Evolutionary conservation across 2,113 vertebrate species (phyloP).

Genomic region (Formicarius rufipectus): DNA sequence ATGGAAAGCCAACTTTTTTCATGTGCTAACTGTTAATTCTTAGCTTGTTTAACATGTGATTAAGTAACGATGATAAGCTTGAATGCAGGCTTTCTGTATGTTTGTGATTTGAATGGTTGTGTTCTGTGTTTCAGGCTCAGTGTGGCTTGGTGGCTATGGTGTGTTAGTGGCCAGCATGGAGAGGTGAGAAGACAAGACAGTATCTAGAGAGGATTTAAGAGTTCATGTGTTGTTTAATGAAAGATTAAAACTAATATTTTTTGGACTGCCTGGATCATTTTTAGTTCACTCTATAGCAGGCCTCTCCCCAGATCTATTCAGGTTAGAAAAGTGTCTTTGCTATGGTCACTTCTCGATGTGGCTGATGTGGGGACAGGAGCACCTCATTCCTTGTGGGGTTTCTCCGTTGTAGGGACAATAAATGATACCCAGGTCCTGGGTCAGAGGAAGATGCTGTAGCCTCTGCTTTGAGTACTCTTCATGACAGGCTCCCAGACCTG

Average conservation of each 20-base stretch:
- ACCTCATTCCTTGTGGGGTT: fast-evolving
- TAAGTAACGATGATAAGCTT: constrained; percentile 56
- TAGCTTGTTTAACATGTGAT: constrained; percentile 64
- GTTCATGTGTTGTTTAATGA: background rate
- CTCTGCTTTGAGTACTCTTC: fast-evolving
- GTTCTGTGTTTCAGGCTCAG: background rate
- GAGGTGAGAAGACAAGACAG: background rate
- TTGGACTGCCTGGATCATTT: background rate
- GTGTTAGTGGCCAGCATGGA: background rate
- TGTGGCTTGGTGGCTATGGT: background rate
- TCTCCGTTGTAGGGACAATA: fast-evolving
- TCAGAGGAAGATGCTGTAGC: background rate
- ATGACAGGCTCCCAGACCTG: background rate
- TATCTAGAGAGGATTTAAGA: background rate
- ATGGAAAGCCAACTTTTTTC: constrained; percentile 72
- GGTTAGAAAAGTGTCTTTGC: background rate
- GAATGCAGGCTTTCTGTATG: constrained; percentile 27
- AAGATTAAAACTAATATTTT: background rate
- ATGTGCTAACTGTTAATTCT: constrained; percentile 67
- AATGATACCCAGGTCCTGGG: background rate
- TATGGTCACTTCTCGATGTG: fast-evolving
- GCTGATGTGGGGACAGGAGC: fast-evolving
- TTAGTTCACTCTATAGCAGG: background rate
- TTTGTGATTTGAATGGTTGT: background rate
- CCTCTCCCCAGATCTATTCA: background rate